These are phyloP conservation scores for Nomada ferruginata DNA, from an alignment of 2,888 invertebrate species.

Conservation along the genomic window DNA sequence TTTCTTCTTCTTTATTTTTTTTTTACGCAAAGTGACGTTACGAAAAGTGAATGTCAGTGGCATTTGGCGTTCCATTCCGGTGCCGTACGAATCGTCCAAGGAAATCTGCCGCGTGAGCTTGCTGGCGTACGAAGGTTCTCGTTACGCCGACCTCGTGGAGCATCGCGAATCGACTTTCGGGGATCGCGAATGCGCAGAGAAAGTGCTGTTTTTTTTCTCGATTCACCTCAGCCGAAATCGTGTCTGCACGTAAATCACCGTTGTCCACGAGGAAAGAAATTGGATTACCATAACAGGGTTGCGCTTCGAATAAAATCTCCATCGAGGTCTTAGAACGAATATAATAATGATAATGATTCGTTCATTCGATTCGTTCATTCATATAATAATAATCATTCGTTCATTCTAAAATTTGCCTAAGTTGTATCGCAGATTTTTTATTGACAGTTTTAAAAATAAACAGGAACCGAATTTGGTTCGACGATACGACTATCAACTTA, in stretches of 20 bases:
- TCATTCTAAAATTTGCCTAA: background rate
- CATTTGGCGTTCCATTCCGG: slow-evolving; percentile 31
- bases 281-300: background rate
- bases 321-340: background rate
- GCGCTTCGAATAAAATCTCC: background rate
- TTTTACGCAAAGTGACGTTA: background rate
- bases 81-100: slow-evolving; percentile 19
- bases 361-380: too few relatives aligned
- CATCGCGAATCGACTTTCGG: slow-evolving; percentile 48
- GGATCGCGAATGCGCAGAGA: slow-evolving; percentile 39
- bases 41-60: slow-evolving; percentile 39
- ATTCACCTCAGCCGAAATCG: slow-evolving; percentile 28
- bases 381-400: background rate
- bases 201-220: slow-evolving; percentile 46
- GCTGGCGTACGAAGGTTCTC: slow-evolving; percentile 15
- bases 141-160: slow-evolving; percentile 43
- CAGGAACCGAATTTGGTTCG: too few relatives aligned
- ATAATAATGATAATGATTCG: background rate
- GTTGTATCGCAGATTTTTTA: too few relatives aligned
- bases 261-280: slow-evolving; percentile 1
- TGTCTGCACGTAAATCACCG: slow-evolving; percentile 18
- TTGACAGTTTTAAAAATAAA: too few relatives aligned
- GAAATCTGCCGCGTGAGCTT: slow-evolving; percentile 45
- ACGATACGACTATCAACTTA: too few relatives aligned
- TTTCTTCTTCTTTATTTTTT: background rate